A percentile compares a stretch with the other conserved stretches of the same genome.
These are phyloP conservation scores for Platysternon megacephalum DNA, from an alignment of 2,113 vertebrate species.

Conservation along the genomic window DNA sequence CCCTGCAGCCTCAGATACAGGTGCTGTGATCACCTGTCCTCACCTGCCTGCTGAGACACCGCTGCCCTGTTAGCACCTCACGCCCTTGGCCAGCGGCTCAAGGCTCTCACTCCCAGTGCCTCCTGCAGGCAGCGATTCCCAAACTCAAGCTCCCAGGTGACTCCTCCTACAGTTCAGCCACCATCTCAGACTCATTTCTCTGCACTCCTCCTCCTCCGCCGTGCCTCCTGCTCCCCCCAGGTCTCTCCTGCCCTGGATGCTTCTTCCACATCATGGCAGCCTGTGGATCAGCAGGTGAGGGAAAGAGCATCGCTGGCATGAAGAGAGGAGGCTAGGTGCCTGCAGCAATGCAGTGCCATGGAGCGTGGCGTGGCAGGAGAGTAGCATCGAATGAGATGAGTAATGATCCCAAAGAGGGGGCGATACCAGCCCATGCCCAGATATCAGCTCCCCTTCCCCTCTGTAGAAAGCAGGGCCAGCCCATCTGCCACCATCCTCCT, in stretches of 20 bases:
- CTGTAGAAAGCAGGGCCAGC: neutral
- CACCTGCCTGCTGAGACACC: too few species aligned
- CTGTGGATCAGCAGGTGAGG: too few species aligned
- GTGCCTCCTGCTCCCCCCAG: neutral
- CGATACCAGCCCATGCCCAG: neutral
- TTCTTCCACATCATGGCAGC: too few species aligned
- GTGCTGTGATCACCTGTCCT: too few species aligned
- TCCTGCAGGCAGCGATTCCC: neutral
- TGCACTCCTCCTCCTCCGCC: neutral
- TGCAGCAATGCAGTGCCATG: neutral
- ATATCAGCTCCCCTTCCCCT: neutral
- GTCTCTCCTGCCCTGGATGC: too few species aligned
- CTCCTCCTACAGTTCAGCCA: neutral
- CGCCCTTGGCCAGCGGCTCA: neutral
- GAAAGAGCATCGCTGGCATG: too few species aligned
- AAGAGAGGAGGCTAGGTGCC: too few species aligned
- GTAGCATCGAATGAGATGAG: neutral
- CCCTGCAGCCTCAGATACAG: neutral
- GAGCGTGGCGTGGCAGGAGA: neutral
- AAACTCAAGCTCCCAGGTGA: too few species aligned
- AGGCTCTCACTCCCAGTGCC: accelerated
- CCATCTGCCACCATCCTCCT: neutral
- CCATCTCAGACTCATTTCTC: neutral
- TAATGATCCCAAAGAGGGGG: neutral
- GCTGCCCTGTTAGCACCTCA: too few species aligned